These are phyloP conservation scores for Choloepus didactylus DNA, from an alignment of 2,797 vertebrate genomes.

Conservation along the genomic window DNA sequence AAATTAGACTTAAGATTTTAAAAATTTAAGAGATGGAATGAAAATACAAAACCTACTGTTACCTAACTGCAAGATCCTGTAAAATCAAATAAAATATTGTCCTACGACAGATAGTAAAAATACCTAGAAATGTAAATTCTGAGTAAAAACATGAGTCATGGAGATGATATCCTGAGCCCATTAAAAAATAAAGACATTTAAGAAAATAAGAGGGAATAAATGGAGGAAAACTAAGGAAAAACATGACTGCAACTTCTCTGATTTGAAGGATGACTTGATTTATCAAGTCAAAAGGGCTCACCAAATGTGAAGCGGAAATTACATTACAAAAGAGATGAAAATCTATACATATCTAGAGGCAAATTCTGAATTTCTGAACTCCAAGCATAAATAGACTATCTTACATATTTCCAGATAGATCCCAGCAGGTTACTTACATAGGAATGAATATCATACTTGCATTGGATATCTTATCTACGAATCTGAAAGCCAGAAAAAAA, in stretches of 20 bases:
- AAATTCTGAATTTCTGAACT: neutral
- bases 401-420: neutral
- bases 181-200: neutral
- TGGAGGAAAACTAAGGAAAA: neutral
- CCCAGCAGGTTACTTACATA: neutral
- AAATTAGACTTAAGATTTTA: neutral
- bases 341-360: neutral
- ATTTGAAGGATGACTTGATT: neutral
- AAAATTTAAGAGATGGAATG: neutral
- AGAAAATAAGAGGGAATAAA: neutral
- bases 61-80: too few relatives aligned
- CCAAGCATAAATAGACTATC: neutral
- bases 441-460: neutral
- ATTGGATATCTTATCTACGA: neutral
- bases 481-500: neutral
- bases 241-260: neutral
- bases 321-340: neutral
- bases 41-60: neutral
- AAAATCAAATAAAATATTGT: neutral
- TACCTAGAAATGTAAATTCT: neutral
- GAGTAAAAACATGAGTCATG: neutral
- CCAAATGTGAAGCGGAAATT: neutral
- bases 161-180: neutral
- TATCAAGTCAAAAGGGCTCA: neutral
- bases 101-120: neutral